Conservation (phyloP, 1,140 invertebrate species). For the Spodoptera litura region DNA sequence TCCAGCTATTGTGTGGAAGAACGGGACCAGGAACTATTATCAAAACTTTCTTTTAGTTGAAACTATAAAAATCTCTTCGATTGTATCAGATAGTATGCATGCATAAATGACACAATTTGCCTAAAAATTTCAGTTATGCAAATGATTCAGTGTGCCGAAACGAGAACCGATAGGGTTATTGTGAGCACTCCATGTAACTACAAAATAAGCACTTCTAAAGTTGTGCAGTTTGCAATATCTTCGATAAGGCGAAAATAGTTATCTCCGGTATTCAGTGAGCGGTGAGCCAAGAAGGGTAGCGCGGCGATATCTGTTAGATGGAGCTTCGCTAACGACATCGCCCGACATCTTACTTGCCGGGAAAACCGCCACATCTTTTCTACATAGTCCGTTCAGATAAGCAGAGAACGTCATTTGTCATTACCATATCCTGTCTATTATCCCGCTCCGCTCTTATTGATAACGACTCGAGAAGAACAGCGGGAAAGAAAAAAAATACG, state of each 20-base stretch:
- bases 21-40: constrained; percentile 56
- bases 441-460: constrained; percentile 26
- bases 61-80: constrained; percentile 30
- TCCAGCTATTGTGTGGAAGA: constrained; percentile 67
- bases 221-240: constrained; percentile 49
- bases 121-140: no score
- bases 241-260: constrained; percentile 59
- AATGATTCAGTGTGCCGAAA: neutral
- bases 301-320: constrained; percentile 61
- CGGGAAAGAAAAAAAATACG: constrained; percentile 27
- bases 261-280: constrained; percentile 52
- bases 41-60: constrained; percentile 64
- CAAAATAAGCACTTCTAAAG: constrained; percentile 50
- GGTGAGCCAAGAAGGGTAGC: constrained; percentile 48
- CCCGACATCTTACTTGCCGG: constrained; percentile 63
- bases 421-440: constrained; percentile 62
- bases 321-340: constrained; percentile 68
- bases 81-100: no score
- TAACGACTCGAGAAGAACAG: constrained; percentile 20
- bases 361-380: constrained; percentile 66
- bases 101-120: no score
- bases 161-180: constrained; percentile 5
- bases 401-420: constrained; percentile 71
- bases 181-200: constrained; percentile 15
- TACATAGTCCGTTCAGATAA: constrained; percentile 67